Conservation (phyloP, 2,797 vertebrate species). For the Anas capensis region DNA sequence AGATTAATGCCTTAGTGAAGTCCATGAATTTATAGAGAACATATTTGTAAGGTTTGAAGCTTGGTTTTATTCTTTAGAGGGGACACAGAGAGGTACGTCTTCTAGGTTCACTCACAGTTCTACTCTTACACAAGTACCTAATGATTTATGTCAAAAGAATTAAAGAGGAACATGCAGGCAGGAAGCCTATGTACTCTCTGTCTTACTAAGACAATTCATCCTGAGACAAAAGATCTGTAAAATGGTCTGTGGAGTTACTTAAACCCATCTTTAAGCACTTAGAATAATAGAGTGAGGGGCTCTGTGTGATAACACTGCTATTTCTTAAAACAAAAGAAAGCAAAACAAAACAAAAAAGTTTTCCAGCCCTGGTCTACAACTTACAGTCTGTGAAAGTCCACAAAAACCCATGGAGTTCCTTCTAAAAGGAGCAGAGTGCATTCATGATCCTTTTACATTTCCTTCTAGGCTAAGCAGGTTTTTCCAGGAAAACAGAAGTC, state of each 20-base stretch:
- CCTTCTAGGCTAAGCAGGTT: neutral
- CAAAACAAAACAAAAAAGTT: neutral
- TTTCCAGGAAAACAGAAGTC: neutral
- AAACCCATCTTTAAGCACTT: neutral
- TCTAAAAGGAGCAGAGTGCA: neutral
- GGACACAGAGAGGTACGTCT: neutral
- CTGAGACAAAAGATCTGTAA: neutral
- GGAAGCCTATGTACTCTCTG: neutral
- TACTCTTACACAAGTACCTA: neutral
- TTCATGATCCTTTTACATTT: neutral
- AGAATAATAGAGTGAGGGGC: neutral
- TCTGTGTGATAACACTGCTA: neutral
- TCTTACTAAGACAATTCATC: neutral
- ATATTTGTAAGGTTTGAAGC: neutral
- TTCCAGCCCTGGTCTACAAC: neutral
- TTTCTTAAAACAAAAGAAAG: neutral
- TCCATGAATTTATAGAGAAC: neutral
- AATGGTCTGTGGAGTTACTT: neutral
- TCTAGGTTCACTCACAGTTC: neutral
- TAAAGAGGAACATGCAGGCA: neutral
- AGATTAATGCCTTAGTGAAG: constrained; percentile 36
- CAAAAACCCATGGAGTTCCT: neutral
- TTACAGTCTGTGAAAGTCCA: neutral
- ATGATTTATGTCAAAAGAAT: neutral
- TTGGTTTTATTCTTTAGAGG: neutral